Evolutionary conservation across 2,113 vertebrate species (phyloP), one percentile per base, ranked within the genome.

Genomic region (Cynocephalus volans): DNA sequence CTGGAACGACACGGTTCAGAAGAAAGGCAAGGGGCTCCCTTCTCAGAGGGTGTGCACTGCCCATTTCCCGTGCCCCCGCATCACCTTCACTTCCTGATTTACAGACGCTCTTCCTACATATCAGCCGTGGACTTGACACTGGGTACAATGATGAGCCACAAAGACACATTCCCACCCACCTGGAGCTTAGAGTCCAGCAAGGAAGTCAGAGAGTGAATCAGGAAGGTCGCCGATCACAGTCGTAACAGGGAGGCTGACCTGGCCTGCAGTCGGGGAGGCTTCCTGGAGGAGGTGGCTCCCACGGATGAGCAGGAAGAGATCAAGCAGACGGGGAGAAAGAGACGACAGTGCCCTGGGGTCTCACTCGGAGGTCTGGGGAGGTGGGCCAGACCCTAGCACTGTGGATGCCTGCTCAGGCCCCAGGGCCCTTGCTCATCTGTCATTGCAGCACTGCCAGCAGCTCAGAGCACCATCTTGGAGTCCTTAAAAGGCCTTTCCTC

Each of bases 391-490:
- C 36, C 24, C 18, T 69, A n/a, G 11, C 24, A 13, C 93, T 10
- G 19, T 8, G 31, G 69, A 7, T 15, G 24, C 24, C 33, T 54
- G 2, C 0, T 56, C n/a, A 7, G 41, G 23, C 33, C 69, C 41
- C 45, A 3, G n/a, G 48, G 70, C 6, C 33, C 17, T 5, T 0
- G 3, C 67, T 45, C 15, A 0, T 7, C 31, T n/a, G 56, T 12
- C 60, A 18, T 2, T 1, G 14, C 0, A 0, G 17, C 6, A 1
- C 18, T 21, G 45, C 58, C 82, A 77, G 33, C 54, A 24, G 45
- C 36, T 80, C 14, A 31, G 19, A 10, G 3, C 5, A 0, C 21
- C 41, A 13, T 24, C 26, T 3, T 8, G 36, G 64, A 69, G 45
- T 52, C 79, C 77, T 65, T 72, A 58, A 9, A 76, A 69, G 64